phyloP scores from a whole-genome alignment of 2,113 vertebrate genomes.

The Tenebrosternarchus preto region DNA sequence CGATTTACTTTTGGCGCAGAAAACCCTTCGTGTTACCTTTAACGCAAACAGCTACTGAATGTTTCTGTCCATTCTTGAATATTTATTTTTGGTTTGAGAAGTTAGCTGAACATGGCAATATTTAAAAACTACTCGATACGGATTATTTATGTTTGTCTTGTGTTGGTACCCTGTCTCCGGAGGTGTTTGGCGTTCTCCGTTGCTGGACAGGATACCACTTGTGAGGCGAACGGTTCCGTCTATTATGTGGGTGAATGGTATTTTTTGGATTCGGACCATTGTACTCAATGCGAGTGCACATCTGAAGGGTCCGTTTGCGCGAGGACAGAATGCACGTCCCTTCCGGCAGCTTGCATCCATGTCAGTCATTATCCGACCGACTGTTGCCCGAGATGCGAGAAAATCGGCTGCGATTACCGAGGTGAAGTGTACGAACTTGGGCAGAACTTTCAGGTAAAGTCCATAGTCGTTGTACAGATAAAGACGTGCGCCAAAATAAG shows the following conservation, averaged over 20 bases:
- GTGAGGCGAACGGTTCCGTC: constrained; percentile 79
- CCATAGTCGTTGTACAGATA: not conserved
- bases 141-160: too few relatives aligned
- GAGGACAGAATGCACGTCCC: constrained; percentile 77
- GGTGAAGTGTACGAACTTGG: constrained; percentile 80
- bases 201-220: constrained; percentile 73
- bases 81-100: too few relatives aligned
- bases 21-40: too few relatives aligned
- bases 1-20: too few relatives aligned
- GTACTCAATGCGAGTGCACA: constrained; percentile 83
- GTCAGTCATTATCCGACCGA: constrained; percentile 84
- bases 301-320: constrained; percentile 73
- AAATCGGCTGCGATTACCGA: constrained; percentile 80
- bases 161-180: constrained; percentile 46
- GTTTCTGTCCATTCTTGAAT: too few relatives aligned
- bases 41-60: too few relatives aligned
- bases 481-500: too few relatives aligned
- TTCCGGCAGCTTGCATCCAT: constrained; percentile 82
- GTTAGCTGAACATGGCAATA: too few relatives aligned
- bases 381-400: constrained; percentile 83
- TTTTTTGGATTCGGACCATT: constrained; percentile 80
- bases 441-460: constrained; percentile 76
- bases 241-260: constrained; percentile 85
- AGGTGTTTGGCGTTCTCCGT: constrained; percentile 63
- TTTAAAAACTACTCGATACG: too few relatives aligned